Conservation (phyloP, 2,797 vertebrate species). For the Sarcoramphus papa region DNA sequence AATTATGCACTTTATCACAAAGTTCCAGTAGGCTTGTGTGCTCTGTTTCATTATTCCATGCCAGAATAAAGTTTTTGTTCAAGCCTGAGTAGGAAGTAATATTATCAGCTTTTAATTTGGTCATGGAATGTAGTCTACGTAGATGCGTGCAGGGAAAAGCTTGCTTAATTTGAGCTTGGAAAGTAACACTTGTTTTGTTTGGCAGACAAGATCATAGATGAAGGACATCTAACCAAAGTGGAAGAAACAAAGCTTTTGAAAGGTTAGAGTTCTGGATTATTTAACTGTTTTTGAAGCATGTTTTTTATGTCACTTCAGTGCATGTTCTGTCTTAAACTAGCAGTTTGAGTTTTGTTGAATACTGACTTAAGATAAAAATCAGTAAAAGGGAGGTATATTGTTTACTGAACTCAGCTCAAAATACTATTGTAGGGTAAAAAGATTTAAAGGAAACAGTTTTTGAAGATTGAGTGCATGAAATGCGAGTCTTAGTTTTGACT, state of each 20-base stretch:
- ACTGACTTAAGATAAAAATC: neutral
- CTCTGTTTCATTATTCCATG: constrained; percentile 17
- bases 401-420: neutral
- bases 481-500: neutral
- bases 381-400: neutral
- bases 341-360: neutral
- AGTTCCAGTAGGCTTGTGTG: neutral
- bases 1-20: neutral
- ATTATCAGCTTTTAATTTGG: constrained; percentile 79
- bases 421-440: neutral
- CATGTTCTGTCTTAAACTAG: constrained; percentile 23
- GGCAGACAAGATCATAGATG: constrained; percentile 83
- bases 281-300: constrained; percentile 50
- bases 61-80: constrained; percentile 66
- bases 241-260: constrained; percentile 81
- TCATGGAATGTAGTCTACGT: constrained; percentile 78
- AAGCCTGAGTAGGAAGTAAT: constrained; percentile 71
- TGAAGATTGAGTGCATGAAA: neutral
- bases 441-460: neutral
- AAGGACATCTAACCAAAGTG: constrained; percentile 80
- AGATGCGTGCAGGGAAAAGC: constrained; percentile 65
- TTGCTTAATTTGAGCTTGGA: constrained; percentile 64
- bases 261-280: constrained; percentile 74
- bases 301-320: constrained; percentile 9
- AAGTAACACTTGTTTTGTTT: constrained; percentile 79